Evolutionary conservation across 2,797 vertebrate genomes (phyloP), one percentile per base, ranked within the genome.

Genomic region (Zenarchopterus dispar): DNA sequence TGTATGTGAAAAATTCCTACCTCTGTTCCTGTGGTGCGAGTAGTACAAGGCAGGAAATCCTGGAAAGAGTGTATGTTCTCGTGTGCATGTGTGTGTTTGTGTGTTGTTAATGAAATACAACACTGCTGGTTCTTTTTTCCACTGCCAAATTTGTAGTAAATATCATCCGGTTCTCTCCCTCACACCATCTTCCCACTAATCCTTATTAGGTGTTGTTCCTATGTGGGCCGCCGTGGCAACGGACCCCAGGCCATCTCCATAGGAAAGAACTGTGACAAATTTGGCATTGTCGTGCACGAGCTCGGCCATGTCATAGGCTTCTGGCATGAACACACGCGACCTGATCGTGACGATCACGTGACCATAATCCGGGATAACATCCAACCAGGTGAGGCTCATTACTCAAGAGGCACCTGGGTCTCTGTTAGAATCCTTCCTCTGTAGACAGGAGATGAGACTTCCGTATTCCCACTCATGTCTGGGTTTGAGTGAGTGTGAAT

Each of bases 201-300:
- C 54, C 74, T 77, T 54, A 57, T 65, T 81, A 98, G 96, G 89
- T 98, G 97, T 92, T 98, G 96, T 53, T 98, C 96, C 46, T 98
- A 97, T 6, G 97, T 98, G 86, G 97, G 96, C 13, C 95, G 96
- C 22, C 91, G 97, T 0, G 97, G 97, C 0, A 96, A 96, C 36
- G 96, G 96, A 0, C 96, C 97, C 39, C 97, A 98, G 87, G 97
- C 97, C 80, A 98, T 98, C 89, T 98, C 96, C 85, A 97, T 98
- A 0, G 97, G 97, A 51, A 98, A 98, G 84, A 98, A 98, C 93
- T 98, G 97, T 1, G 97, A 98, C 91, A 98, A 98, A 77, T 98
- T 98, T 5, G 96, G 97, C 66, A 98, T 98, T 41, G 97, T 98
- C 85, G 97, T 98, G 67, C 97, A 98, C 5, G 97, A 98, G 79